A percentile compares a stretch with the other conserved stretches of the same genome.
Conservation (phyloP, 1,140 invertebrate species). For the Zaprionus capensis region DNA sequence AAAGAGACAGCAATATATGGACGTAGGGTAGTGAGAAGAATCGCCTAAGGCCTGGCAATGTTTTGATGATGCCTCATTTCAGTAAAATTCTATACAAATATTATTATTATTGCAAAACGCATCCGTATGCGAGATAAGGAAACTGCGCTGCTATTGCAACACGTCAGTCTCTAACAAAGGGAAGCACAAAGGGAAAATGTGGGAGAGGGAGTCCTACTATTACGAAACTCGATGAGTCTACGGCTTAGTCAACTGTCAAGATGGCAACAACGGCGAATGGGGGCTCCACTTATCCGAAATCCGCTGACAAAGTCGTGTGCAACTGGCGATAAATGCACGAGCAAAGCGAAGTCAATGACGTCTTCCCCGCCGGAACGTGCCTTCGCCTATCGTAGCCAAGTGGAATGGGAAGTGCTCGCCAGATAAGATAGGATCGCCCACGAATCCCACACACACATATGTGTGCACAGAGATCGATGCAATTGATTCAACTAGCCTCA, state of each 20-base stretch:
- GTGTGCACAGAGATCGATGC: not conserved
- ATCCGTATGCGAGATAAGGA: conserved; percentile 35
- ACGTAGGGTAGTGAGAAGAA: not conserved
- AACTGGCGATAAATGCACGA: conserved; percentile 35
- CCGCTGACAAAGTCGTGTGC: conserved; percentile 54
- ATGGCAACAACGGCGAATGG: conserved; percentile 42
- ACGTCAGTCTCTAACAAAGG: conserved; percentile 25
- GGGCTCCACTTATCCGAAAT: conserved; percentile 46
- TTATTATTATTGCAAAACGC: conserved; percentile 34
- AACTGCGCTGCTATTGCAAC: conserved; percentile 32
- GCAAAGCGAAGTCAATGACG: conserved; percentile 31
- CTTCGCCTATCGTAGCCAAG: conserved; percentile 31
- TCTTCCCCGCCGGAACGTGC: conserved; percentile 24
- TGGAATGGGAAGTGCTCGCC: conserved; percentile 15
- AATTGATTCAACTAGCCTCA: conserved; percentile 13
- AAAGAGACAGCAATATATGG: not conserved
- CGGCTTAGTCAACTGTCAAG: conserved; percentile 60
- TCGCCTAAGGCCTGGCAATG: conserved; percentile 4
- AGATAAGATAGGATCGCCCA: conserved; percentile 53
- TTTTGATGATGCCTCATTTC: conserved; percentile 7
- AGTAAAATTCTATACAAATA: conserved; percentile 32
- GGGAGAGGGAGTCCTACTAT: not conserved
- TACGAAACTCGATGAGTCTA: conserved; percentile 8
- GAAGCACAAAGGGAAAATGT: too few species aligned
- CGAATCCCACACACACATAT: too few species aligned